A percentile compares a stretch with the other conserved stretches of the same genome.
phyloP scores from a whole-genome alignment of 2,113 vertebrate genomes.

The Sebastes schlegelii region DNA sequence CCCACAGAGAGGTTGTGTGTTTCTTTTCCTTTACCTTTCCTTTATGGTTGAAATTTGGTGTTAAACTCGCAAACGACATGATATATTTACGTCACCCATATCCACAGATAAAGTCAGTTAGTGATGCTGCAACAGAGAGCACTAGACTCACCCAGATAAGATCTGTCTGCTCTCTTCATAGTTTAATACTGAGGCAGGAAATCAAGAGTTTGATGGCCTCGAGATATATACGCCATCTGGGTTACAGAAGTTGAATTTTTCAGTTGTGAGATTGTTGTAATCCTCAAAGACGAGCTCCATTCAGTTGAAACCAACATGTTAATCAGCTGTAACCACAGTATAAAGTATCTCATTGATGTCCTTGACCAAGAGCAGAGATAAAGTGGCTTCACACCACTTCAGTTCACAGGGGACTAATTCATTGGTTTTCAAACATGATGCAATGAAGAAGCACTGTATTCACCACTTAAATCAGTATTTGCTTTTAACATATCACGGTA shows the following conservation, averaged over 20 bases:
- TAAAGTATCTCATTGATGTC: slow-evolving; percentile 15
- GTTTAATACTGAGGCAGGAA: background rate
- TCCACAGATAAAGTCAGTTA: background rate
- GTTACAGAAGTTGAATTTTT: background rate
- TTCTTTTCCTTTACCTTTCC: background rate
- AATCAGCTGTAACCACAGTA: slow-evolving; percentile 1
- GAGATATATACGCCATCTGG: slow-evolving; percentile 1
- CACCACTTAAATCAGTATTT: background rate
- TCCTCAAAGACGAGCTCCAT: background rate
- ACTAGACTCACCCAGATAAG: background rate
- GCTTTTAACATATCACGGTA: background rate
- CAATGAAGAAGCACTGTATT: background rate
- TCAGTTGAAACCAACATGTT: background rate
- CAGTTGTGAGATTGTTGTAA: slow-evolving; percentile 4
- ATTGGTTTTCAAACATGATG: background rate
- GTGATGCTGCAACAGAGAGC: background rate
- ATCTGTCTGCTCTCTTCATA: slow-evolving; percentile 1
- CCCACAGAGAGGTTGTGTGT: background rate
- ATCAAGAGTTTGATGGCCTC: slow-evolving; percentile 10
- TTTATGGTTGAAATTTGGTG: background rate
- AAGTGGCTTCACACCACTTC: background rate
- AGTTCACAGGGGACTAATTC: background rate
- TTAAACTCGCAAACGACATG: background rate
- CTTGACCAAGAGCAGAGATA: background rate
- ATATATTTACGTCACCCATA: background rate